These are phyloP conservation scores for Octopus sinensis DNA, from an alignment of 1,140 invertebrate genomes.

Conservation along the genomic window DNA sequence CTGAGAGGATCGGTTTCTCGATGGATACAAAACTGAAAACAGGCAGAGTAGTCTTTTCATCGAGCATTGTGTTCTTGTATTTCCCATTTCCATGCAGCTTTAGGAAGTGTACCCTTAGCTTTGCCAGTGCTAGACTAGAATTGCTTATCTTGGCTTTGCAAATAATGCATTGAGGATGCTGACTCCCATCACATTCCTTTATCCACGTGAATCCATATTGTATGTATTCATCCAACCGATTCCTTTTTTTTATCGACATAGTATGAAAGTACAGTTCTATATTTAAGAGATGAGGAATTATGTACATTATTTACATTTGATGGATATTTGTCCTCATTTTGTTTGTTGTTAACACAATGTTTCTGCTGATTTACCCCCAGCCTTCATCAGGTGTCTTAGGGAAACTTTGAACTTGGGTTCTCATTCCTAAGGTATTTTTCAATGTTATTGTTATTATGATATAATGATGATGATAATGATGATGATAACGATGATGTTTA, in stretches of 20 bases:
- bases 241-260: background rate
- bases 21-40: background rate
- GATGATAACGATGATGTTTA: too few species aligned
- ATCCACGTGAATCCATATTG: background rate
- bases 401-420: too few species aligned
- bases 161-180: slow-evolving; percentile 1
- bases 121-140: background rate
- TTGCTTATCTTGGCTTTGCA: background rate
- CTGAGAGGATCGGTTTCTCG: background rate
- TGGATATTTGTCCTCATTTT: too few species aligned
- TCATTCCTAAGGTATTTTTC: too few species aligned
- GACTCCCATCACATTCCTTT: background rate
- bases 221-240: background rate
- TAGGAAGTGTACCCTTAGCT: background rate
- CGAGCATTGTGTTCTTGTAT: slow-evolving; percentile 7
- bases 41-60: slow-evolving; percentile 3
- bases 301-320: too few species aligned
- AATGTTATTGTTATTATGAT: too few species aligned
- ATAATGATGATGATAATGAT: too few species aligned
- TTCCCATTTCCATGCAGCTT: background rate
- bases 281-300: too few species aligned
- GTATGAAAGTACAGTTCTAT: too few species aligned
- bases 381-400: too few species aligned
- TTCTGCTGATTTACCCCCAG: too few species aligned
- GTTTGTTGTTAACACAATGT: too few species aligned